Conservation (phyloP, 2,888 invertebrate species). For the Tiliacea aurago region DNA sequence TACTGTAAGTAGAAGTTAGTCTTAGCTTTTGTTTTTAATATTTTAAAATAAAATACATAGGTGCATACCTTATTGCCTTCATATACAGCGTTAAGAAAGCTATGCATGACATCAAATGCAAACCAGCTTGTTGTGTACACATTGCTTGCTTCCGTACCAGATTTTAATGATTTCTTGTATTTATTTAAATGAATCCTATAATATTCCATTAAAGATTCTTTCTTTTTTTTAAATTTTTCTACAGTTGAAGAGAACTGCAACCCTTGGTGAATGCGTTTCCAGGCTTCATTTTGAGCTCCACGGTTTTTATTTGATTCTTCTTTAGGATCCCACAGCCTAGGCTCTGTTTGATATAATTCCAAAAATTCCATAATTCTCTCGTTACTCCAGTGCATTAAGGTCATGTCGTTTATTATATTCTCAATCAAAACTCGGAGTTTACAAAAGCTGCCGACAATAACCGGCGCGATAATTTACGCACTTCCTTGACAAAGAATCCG, state of each 20-base stretch:
- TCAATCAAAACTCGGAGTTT: not conserved
- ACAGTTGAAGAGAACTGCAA: not conserved
- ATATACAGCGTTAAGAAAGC: not conserved
- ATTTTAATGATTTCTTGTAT: not conserved
- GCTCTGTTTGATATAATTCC: conserved; percentile 1
- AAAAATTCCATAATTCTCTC: conserved; percentile 1
- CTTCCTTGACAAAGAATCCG: not conserved
- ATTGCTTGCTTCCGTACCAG: not conserved
- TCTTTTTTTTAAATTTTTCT: not conserved
- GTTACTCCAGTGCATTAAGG: not conserved
- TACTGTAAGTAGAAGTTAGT: not conserved
- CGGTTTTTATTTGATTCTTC: not conserved
- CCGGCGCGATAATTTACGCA: not conserved
- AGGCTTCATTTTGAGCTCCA: not conserved
- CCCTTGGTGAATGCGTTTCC: not conserved
- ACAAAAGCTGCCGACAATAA: not conserved
- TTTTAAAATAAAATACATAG: not conserved
- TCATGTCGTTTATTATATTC: not conserved
- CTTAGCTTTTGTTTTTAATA: no score
- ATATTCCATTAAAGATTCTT: not conserved
- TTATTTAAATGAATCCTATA: not conserved
- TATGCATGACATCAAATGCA: conserved; percentile 16
- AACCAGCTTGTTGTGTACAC: conserved; percentile 17
- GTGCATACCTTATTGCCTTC: not conserved
- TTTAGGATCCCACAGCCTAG: not conserved